These are phyloP conservation scores for Ctenopoma kingsleyae DNA, from an alignment of 2,797 vertebrate genomes.

Conservation along the genomic window DNA sequence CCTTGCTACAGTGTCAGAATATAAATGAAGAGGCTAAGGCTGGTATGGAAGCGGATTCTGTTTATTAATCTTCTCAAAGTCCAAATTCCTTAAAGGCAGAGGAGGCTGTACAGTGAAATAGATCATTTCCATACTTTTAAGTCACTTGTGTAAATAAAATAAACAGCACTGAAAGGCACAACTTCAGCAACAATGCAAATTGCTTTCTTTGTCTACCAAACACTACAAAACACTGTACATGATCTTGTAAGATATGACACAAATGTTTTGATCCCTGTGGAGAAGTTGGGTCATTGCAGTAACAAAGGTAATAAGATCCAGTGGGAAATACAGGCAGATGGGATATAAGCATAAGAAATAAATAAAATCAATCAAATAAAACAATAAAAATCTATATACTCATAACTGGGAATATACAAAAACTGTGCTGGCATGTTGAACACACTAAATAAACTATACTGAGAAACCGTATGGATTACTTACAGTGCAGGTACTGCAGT, in stretches of 20 bases:
- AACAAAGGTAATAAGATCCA: constrained; percentile 34
- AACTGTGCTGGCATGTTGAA: background rate
- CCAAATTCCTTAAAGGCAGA: constrained; percentile 21
- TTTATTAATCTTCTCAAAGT: constrained; percentile 45
- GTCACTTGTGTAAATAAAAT: constrained; percentile 14
- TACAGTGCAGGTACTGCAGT: background rate
- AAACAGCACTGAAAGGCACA: background rate
- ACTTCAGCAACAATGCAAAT: constrained; percentile 14
- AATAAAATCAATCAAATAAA: constrained; percentile 13
- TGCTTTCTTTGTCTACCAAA: constrained; percentile 16
- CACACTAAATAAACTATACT: too few species aligned
- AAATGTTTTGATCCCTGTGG: constrained; percentile 27
- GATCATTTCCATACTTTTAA: constrained; percentile 15
- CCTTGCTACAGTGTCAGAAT: constrained; percentile 50
- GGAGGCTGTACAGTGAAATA: constrained; percentile 12
- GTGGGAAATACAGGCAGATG: constrained; percentile 14
- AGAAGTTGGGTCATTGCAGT: constrained; percentile 25
- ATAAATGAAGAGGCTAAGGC: constrained; percentile 47
- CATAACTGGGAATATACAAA: background rate
- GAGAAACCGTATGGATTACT: background rate
- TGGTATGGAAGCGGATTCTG: constrained; percentile 18
- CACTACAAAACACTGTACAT: background rate
- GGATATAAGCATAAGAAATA: constrained; percentile 3
- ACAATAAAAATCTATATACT: background rate
- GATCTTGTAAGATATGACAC: constrained; percentile 16